Conservation (phyloP, 2,797 vertebrate genomes). For the Tinamus major region DNA sequence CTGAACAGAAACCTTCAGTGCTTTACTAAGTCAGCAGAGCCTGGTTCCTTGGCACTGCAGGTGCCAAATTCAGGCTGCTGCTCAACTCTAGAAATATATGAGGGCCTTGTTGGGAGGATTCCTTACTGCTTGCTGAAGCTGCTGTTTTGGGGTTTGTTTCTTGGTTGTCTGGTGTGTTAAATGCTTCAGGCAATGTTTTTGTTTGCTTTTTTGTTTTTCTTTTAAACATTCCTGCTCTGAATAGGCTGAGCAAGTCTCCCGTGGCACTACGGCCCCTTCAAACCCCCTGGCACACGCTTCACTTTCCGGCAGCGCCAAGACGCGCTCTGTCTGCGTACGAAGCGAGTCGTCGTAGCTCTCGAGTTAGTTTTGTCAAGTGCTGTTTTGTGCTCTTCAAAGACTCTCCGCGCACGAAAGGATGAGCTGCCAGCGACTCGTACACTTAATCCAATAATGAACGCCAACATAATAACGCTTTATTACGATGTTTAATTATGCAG, state of each 20-base stretch:
- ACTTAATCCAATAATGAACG: not conserved
- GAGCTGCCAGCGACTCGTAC: not conserved
- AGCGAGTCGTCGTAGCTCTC: accelerated
- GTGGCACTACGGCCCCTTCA: not conserved
- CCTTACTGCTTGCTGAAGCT: not conserved
- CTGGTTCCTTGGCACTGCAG: not conserved
- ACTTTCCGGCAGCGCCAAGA: not conserved
- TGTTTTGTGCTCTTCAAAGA: not conserved
- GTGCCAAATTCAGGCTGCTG: not conserved
- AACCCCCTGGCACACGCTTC: accelerated
- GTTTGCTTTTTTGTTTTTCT: not conserved
- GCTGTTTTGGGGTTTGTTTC: not conserved
- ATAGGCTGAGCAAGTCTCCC: accelerated
- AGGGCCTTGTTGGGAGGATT: no score
- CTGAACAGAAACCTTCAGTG: not conserved
- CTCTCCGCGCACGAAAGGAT: not conserved
- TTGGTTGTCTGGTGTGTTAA: not conserved
- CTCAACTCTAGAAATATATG: not conserved
- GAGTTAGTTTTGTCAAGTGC: accelerated
- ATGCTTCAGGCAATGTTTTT: no score
- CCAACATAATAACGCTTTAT: not conserved
- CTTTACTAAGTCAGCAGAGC: not conserved
- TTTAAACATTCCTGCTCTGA: not conserved
- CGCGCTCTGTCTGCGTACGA: accelerated
- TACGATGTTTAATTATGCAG: not conserved